These are phyloP conservation scores for Zele albiditarsus DNA, from an alignment of 2,888 invertebrate genomes.

Conservation along the genomic window DNA sequence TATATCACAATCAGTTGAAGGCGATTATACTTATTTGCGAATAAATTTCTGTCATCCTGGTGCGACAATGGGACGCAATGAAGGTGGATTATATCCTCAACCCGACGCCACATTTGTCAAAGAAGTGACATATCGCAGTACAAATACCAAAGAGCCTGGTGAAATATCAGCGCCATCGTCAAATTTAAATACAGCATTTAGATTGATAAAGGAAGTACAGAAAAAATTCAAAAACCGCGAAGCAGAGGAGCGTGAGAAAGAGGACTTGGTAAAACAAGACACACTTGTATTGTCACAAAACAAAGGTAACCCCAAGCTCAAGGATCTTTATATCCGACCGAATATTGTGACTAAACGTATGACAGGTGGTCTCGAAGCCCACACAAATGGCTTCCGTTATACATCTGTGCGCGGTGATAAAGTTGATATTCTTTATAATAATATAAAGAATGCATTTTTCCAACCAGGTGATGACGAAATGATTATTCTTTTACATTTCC, in stretches of 20 bases:
- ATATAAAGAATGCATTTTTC: conserved; percentile 99
- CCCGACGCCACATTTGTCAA: conserved; percentile 98
- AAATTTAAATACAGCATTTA: conserved; percentile 96
- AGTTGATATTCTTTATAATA: conserved; percentile 99
- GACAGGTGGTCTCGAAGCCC: conserved; percentile 92
- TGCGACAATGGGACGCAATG: conserved; percentile 94
- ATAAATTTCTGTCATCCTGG: conserved; percentile 99
- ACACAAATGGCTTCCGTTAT: conserved; percentile 96
- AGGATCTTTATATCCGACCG: conserved; percentile 98
- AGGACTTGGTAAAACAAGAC: conserved; percentile 99
- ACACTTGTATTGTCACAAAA: conserved; percentile 93
- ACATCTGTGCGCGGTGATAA: conserved; percentile 99
- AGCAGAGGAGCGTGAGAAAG: conserved; percentile 98
- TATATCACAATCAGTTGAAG: conserved; percentile 98
- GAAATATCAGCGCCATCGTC: conserved; percentile 94
- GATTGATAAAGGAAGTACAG: conserved; percentile 99
- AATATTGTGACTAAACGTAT: conserved; percentile 98
- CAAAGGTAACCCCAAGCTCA: conserved; percentile 97
- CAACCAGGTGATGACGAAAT: conserved; percentile 99
- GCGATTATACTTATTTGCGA: conserved; percentile 97
- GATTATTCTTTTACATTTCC: conserved; percentile 99
- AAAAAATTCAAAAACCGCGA: conserved; percentile 98
- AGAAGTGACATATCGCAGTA: conserved; percentile 98
- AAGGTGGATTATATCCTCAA: conserved; percentile 91
- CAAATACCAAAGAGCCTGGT: conserved; percentile 97